Evolutionary conservation across 2,113 vertebrate genomes (phyloP), one percentile per base, ranked within the genome.

Genomic region (Urocynchramus pylzowi): DNA sequence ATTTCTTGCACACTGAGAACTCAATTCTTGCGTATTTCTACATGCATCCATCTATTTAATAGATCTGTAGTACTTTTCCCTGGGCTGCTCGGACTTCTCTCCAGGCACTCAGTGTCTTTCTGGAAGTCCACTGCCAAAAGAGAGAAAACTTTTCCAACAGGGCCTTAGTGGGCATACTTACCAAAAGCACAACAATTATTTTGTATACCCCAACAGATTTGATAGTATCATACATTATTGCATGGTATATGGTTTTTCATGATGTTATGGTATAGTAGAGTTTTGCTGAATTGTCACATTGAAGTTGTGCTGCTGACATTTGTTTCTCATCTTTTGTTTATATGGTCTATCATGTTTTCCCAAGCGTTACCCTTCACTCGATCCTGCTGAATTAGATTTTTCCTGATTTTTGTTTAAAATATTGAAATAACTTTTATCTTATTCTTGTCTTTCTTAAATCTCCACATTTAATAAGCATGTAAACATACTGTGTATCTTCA

Each of bases 301-400:
- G 59, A 60, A 80, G 44, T 49, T 77, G 22, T 60, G 45, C 59
- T 87, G 68, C 59, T 76, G 57, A 64, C 59, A n/a, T 71, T n/a
- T 59, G 14, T 86, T 90, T 45, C 47, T 78, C 11, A 13, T 71
- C 16, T 41, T 47, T 12, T 54, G 18, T 76, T 90, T 71, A 7
- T 57, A 10, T 14, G 41, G 18, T 28, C 30, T 74, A 0, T 59
- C 0, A 0, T 75, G 28, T 82, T 88, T 92, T 75, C 19, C 49
- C 0, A 0, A 73, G 31, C 31, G 22, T 83, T 57, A 37, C 33
- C 13, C 47, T 87, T 77, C 13, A 23, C 21, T 77, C 64, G 37
- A 44, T 76, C n/a, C 44, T 64, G 30, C 19, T 4, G 2, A 60
- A 80, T 69, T 60, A 64, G 16, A 18, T 53, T 86, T 89, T 73